phyloP scores from a whole-genome alignment of 2,888 invertebrate species.

The Disparrhopalites patrizii region DNA sequence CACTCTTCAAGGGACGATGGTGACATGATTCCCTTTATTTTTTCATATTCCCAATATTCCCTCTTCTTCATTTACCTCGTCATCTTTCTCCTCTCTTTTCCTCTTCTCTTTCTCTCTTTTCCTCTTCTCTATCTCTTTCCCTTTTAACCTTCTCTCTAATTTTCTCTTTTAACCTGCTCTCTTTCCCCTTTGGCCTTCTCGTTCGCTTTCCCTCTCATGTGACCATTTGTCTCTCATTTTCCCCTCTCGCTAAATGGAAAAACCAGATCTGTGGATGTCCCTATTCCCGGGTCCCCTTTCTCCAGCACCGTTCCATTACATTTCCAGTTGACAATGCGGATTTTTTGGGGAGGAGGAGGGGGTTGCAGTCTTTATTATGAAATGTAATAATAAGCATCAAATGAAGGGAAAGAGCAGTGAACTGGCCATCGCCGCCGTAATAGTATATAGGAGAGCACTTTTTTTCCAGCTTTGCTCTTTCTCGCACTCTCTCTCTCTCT shows the following conservation, averaged over 20 bases:
- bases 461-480: neutral
- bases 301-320: too few species aligned
- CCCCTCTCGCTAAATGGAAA: too few species aligned
- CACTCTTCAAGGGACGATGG: too few species aligned
- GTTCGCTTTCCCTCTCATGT: too few species aligned
- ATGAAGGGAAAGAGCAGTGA: constrained; percentile 18
- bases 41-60: too few species aligned
- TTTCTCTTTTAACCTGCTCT: neutral
- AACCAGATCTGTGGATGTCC: too few species aligned
- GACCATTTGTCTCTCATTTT: too few species aligned
- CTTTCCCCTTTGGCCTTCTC: too few species aligned
- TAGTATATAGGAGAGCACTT: too few species aligned
- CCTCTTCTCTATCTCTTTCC: constrained; percentile 12
- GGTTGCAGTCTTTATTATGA: neutral
- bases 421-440: constrained; percentile 36
- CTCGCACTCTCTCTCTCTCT: neutral
- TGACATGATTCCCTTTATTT: too few species aligned
- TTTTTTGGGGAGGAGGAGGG: constrained; percentile 15
- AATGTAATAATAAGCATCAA: constrained; percentile 5
- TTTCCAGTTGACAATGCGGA: neutral
- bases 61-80: too few species aligned
- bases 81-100: neutral
- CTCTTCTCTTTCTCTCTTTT: neutral
- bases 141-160: neutral
- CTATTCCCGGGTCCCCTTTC: too few species aligned